Percentiles rank a stretch among this genome's conserved stretches.
Conservation (phyloP, 1,140 invertebrate species). For the Microplitis demolitor region DNA sequence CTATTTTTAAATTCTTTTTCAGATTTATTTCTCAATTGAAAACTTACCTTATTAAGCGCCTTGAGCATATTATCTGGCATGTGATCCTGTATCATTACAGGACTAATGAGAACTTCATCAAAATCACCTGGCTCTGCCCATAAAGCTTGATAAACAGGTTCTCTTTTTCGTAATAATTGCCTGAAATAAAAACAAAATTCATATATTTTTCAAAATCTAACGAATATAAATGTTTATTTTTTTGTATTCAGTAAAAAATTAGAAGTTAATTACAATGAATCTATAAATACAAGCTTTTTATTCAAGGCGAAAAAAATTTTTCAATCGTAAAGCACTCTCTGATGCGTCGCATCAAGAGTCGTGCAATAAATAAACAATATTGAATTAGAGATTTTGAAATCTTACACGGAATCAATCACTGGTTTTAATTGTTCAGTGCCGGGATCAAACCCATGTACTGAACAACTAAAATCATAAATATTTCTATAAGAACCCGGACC, state of each 20-base stretch:
- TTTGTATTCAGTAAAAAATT: background rate
- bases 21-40: conserved; percentile 29
- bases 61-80: conserved; percentile 90
- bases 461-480: no score
- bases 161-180: conserved; percentile 70
- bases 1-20: conserved; percentile 24
- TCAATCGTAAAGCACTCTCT: no score
- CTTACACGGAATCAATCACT: no score
- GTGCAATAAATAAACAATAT: no score
- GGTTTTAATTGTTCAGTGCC: no score
- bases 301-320: no score
- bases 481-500: no score
- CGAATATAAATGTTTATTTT: background rate
- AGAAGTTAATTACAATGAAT: no score
- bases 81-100: conserved; percentile 91
- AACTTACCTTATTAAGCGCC: conserved; percentile 82
- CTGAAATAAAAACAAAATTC: conserved; percentile 56
- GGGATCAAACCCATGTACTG: no score
- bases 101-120: conserved; percentile 89
- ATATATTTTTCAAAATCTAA: background rate
- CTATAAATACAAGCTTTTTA: no score
- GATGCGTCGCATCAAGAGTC: no score
- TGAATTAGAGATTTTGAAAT: no score
- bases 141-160: conserved; percentile 87
- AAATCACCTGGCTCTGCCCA: conserved; percentile 88